Evolutionary conservation across 2,888 invertebrate species (phyloP), one percentile per base, ranked within the genome.

Genomic region (Eilema griseolum): DNA sequence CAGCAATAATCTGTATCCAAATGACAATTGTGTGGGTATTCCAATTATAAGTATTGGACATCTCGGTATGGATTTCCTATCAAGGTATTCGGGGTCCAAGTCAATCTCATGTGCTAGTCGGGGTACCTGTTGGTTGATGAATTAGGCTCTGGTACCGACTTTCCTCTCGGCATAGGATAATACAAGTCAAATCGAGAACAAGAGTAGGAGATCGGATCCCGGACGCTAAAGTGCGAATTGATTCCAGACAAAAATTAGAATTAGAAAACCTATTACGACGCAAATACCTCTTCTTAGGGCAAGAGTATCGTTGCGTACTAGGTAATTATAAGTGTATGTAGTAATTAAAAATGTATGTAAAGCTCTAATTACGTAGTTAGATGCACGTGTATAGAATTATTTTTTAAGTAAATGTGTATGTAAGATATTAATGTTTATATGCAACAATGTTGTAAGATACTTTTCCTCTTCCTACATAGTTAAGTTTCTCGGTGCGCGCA

Each of bases 381-480:
- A 31, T 10, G 16, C 60, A 28, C 23, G 63, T 59, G 37, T 24
- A n/a, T 26, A 68, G 24, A 68, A 60, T 46, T 14, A 23, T 64
- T 61, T 77, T 63, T 61, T 37, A 10, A 64, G 68, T 65, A 72
- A 56, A 3, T 66, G 41, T 46, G 66, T 52, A 60, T 65, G 26
- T 33, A 61, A 3, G 28, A 61, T 70, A 67, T 71, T 57, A 68
- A 62, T 61, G 59, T 37, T 70, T 62, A 66, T 41, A 37, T 62
- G 23, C 31, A 71, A 69, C 33, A 71, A 72, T 73, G 68, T 72
- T 24, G 46, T 61, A 73, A 67, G 72, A 70, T 69, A 63, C 67
- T 78, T 81, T 83, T 75, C 82, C 78, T 81, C 80, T 82, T 82
- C 83, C 83, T 82, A 78, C 37, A 75, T 63, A 73, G 66, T 74